phyloP scores from a whole-genome alignment of 2,113 vertebrate species.

The Chaetorhynchus papuensis region DNA sequence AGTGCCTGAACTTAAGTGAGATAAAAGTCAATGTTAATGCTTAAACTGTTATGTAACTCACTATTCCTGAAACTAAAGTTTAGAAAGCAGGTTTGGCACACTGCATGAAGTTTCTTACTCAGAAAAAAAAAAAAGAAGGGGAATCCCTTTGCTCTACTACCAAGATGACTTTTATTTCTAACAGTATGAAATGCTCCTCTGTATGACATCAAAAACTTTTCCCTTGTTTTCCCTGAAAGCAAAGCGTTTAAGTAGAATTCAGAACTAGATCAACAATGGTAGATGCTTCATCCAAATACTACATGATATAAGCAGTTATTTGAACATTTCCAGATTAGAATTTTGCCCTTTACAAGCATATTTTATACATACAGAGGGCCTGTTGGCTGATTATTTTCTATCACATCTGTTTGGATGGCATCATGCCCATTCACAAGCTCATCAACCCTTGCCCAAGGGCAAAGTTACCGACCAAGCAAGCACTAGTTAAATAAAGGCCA shows the following conservation, averaged over 20 bases:
- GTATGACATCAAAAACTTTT: not conserved
- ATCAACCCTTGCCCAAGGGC: slow-evolving; percentile 5
- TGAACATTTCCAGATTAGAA: not conserved
- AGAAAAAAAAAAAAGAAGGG: not conserved
- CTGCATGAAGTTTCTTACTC: not conserved
- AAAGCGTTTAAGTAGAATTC: not conserved
- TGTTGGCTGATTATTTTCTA: not conserved
- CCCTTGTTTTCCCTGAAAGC: not conserved
- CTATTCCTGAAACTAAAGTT: not conserved
- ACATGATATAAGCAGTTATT: not conserved
- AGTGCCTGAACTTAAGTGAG: not conserved
- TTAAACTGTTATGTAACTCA: not conserved
- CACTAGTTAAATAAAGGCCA: not conserved
- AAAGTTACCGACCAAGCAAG: not conserved
- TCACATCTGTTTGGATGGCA: slow-evolving; percentile 45
- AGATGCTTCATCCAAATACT: not conserved
- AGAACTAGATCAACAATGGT: not conserved
- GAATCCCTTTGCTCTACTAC: not conserved
- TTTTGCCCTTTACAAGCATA: not conserved
- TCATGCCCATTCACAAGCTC: not conserved
- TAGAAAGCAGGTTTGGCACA: not conserved
- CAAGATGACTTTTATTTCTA: not conserved
- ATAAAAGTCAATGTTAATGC: not conserved
- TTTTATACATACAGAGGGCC: not conserved
- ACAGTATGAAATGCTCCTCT: not conserved